Evolutionary conservation across 2,113 vertebrate genomes (phyloP).

Genomic region (Oryzias curvinotus): DNA sequence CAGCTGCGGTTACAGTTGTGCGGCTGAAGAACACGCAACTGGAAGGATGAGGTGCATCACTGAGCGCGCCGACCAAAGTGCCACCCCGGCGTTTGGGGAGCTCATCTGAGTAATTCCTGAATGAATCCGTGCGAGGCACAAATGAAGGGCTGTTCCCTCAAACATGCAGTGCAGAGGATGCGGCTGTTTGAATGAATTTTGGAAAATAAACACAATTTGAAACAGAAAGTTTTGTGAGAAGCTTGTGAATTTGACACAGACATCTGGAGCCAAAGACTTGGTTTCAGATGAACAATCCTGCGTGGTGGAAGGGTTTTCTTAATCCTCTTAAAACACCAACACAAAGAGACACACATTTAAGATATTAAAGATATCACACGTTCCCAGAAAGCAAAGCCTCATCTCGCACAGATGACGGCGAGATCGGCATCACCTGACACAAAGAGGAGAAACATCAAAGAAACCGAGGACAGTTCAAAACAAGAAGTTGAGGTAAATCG

Average conservation of each 20-base stretch:
- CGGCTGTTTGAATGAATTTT: constrained; percentile 45
- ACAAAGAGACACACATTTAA: constrained; percentile 36
- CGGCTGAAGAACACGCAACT: constrained; percentile 33
- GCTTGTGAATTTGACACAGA: constrained; percentile 4
- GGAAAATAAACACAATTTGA: constrained; percentile 63
- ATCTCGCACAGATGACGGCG: constrained; percentile 46
- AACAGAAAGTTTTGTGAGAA: constrained; percentile 25
- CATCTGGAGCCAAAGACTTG: constrained; percentile 14
- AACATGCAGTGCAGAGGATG: constrained; percentile 28
- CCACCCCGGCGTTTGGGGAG: constrained; percentile 27
- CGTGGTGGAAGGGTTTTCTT: constrained; percentile 25
- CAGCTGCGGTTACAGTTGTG: constrained; percentile 12
- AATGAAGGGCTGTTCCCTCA: constrained; percentile 23
- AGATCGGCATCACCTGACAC: constrained; percentile 38
- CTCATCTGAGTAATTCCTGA: constrained; percentile 35
- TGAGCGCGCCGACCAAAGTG: constrained; percentile 18
- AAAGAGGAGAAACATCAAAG: constrained; percentile 26
- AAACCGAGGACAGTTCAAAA: constrained; percentile 48
- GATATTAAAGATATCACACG: constrained; percentile 43
- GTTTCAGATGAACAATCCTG: too few species aligned
- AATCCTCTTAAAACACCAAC: constrained; percentile 30
- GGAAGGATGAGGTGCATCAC: constrained; percentile 52
- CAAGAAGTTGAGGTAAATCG: neutral
- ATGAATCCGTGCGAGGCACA: constrained; percentile 6
- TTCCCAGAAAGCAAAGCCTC: constrained; percentile 35